phyloP scores from a whole-genome alignment of 2,113 vertebrate genomes.

The Nicator chloris region DNA sequence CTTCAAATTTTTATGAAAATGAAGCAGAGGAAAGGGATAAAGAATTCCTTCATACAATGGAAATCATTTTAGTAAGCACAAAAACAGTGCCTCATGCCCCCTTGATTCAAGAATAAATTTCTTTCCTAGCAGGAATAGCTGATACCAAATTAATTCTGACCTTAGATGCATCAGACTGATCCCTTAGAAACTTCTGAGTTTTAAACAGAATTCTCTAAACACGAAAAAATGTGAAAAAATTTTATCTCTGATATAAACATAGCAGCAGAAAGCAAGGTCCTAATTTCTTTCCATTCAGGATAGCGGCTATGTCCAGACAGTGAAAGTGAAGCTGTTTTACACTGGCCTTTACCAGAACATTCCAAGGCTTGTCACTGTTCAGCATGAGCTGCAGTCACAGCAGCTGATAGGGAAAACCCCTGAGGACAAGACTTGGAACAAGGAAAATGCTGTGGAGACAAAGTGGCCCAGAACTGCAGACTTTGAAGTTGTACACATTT shows the following conservation, averaged over 20 bases:
- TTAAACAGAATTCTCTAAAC: not conserved
- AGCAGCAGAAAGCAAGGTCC: not conserved
- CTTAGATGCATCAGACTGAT: not conserved
- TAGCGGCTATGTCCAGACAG: not conserved
- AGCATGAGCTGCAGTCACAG: not conserved
- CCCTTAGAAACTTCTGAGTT: not conserved
- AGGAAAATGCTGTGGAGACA: not conserved
- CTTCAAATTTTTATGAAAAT: not conserved
- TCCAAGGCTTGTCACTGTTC: not conserved
- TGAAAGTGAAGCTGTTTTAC: not conserved
- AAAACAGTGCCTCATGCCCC: not conserved
- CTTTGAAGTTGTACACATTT: not conserved
- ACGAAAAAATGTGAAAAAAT: not conserved
- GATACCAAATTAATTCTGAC: not conserved
- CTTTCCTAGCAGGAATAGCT: not conserved
- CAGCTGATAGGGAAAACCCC: not conserved
- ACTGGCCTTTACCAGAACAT: not conserved
- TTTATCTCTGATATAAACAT: not conserved
- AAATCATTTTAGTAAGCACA: not conserved
- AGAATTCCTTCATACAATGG: not conserved
- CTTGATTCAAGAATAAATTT: not conserved
- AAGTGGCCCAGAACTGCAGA: not conserved
- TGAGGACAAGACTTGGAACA: not conserved
- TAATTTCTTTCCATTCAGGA: not conserved
- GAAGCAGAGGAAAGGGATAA: not conserved